These are phyloP conservation scores for Hemaris fuciformis DNA, from an alignment of 2,888 invertebrate genomes.

Conservation along the genomic window DNA sequence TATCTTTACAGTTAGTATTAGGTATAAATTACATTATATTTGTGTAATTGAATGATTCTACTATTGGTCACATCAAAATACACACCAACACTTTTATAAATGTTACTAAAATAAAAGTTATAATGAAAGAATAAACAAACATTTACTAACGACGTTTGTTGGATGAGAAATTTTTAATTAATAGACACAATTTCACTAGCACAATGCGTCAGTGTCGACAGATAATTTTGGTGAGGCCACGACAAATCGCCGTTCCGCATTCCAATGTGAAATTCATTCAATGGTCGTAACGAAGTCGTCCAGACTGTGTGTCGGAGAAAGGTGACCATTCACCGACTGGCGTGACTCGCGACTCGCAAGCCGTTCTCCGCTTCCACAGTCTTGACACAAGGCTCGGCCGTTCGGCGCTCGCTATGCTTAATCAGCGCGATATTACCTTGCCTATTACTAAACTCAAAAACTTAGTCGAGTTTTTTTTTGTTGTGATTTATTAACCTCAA, in stretches of 20 bases:
- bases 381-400: neutral
- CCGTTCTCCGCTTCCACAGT: constrained; percentile 51
- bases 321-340: constrained; percentile 77
- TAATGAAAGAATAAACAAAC: too few relatives aligned
- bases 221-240: constrained; percentile 55
- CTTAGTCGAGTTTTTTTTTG: neutral
- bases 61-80: neutral
- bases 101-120: too few relatives aligned
- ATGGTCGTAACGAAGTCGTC: constrained; percentile 70
- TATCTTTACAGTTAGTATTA: neutral
- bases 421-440: neutral
- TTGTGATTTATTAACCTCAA: neutral
- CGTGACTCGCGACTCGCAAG: constrained; percentile 48
- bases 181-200: constrained; percentile 59
- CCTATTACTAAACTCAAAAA: neutral
- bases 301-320: constrained; percentile 80
- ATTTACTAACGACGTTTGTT: constrained; percentile 29
- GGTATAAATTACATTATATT: neutral
- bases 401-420: neutral
- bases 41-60: neutral
- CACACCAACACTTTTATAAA: neutral
- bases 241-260: constrained; percentile 76
- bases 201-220: constrained; percentile 40
- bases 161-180: constrained; percentile 50
- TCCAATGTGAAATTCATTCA: constrained; percentile 77